phyloP scores from a whole-genome alignment of 53 echinoderm and acorn worm genomes.

The Luidia sarsii region DNA sequence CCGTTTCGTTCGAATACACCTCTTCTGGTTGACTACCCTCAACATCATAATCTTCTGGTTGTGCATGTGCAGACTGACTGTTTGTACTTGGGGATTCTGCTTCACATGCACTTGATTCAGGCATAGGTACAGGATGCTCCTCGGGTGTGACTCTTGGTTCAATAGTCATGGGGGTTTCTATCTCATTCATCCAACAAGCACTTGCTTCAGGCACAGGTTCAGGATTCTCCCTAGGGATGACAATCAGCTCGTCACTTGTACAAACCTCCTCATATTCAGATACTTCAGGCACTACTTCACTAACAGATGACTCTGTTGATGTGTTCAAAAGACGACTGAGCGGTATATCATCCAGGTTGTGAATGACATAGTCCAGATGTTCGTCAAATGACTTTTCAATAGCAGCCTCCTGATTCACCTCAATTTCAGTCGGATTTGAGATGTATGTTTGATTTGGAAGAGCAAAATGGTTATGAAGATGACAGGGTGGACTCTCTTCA shows the following conservation, averaged over 20 bases:
- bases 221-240: no score
- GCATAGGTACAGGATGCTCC: neutral
- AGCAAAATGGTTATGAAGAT: slow-evolving; percentile 15
- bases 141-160: neutral
- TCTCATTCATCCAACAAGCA: neutral
- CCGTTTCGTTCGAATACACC: neutral
- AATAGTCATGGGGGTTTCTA: neutral
- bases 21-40: slow-evolving; percentile 12
- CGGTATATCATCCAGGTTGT: slow-evolving; percentile 1
- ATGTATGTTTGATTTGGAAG: neutral
- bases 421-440: neutral
- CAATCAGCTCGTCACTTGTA: no score
- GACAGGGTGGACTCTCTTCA: slow-evolving; percentile 15
- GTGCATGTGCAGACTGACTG: neutral
- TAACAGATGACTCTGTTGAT: neutral
- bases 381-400: neutral
- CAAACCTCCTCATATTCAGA: neutral
- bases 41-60: slow-evolving; percentile 12
- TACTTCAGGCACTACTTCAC: slow-evolving; percentile 3
- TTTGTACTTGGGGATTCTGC: no score
- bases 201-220: no score
- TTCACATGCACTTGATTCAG: slow-evolving; percentile 8
- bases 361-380: slow-evolving; percentile 1
- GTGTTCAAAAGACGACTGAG: slow-evolving; percentile 1
- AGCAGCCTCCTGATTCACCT: neutral